phyloP scores from a whole-genome alignment of 2,888 invertebrate genomes.

The Cryptocephalus primarius region DNA sequence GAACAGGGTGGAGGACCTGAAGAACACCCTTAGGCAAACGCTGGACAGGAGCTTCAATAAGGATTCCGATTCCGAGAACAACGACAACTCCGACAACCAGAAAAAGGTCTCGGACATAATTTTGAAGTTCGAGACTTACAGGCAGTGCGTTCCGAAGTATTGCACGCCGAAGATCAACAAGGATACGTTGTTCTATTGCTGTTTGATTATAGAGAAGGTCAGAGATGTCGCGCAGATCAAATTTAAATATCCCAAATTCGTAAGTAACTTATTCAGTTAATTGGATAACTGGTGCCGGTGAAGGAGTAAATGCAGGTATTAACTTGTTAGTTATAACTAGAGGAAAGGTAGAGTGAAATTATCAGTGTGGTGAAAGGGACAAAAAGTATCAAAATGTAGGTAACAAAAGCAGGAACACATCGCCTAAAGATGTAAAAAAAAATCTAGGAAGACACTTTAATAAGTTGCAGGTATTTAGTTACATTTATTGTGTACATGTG shows the following conservation, averaged over 20 bases:
- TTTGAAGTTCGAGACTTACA: slow-evolving; percentile 31
- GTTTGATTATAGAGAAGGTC: slow-evolving; percentile 57
- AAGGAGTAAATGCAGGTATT: too few relatives aligned
- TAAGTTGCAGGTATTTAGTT: too few relatives aligned
- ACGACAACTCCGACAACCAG: slow-evolving; percentile 11
- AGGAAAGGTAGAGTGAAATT: too few relatives aligned
- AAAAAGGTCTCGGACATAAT: slow-evolving; percentile 17
- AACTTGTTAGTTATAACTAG: too few relatives aligned
- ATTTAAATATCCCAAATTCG: slow-evolving; percentile 56
- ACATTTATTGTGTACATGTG: too few relatives aligned
- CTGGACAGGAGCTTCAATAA: slow-evolving; percentile 22
- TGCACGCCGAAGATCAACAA: slow-evolving; percentile 40
- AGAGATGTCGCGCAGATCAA: slow-evolving; percentile 59
- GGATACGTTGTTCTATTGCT: slow-evolving; percentile 50
- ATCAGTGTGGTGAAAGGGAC: too few relatives aligned
- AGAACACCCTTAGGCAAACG: slow-evolving; percentile 21
- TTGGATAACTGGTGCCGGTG: too few relatives aligned
- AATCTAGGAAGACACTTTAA: too few relatives aligned
- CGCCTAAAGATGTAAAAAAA: too few relatives aligned
- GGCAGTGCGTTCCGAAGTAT: slow-evolving; percentile 48
- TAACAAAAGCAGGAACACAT: too few relatives aligned
- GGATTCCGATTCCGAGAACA: slow-evolving; percentile 16
- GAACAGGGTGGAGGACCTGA: slow-evolving; percentile 22
- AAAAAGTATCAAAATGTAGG: too few relatives aligned
- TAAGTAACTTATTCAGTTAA: slow-evolving; percentile 30